Conservation (phyloP, 37 sponge, comb jelly and placozoan genomes). For the Aplysina aerophoba region DNA sequence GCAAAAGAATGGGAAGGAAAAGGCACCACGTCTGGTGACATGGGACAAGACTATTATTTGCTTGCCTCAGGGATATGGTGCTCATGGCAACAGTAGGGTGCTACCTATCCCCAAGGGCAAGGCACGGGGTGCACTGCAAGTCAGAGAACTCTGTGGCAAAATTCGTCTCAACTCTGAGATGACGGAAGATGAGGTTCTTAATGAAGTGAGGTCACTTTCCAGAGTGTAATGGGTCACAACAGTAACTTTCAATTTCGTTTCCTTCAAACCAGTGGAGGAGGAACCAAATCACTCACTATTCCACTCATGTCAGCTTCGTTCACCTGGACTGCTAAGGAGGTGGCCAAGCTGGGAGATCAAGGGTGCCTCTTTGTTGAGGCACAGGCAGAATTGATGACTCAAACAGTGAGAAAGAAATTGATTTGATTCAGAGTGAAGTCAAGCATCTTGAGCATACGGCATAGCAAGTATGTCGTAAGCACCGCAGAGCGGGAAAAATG, state of each 20-base stretch:
- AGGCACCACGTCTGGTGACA: constrained; percentile 16
- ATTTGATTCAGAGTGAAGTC: no score
- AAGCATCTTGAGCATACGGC: background rate
- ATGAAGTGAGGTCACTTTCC: constrained; percentile 4
- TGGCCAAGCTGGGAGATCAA: no score
- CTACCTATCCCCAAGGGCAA: constrained; percentile 16
- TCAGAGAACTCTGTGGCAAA: background rate
- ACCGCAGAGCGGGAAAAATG: background rate
- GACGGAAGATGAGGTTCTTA: background rate
- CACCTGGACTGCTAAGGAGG: no score
- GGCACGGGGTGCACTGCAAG: constrained; percentile 6
- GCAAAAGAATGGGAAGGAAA: background rate
- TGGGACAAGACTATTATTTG: constrained; percentile 27
- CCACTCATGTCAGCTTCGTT: no score
- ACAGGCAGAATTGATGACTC: no score
- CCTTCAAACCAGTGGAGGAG: no score
- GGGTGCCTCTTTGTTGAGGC: no score
- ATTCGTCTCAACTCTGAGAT: background rate
- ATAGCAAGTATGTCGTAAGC: background rate
- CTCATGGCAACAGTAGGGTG: background rate
- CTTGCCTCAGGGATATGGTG: background rate
- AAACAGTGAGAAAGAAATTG: no score
- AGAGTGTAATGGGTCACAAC: background rate
- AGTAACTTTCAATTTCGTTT: background rate
- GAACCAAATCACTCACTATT: no score